Base-by-base conservation (phyloP, 2,797 vertebrate species). In the Nyctalus aviator region DNA sequence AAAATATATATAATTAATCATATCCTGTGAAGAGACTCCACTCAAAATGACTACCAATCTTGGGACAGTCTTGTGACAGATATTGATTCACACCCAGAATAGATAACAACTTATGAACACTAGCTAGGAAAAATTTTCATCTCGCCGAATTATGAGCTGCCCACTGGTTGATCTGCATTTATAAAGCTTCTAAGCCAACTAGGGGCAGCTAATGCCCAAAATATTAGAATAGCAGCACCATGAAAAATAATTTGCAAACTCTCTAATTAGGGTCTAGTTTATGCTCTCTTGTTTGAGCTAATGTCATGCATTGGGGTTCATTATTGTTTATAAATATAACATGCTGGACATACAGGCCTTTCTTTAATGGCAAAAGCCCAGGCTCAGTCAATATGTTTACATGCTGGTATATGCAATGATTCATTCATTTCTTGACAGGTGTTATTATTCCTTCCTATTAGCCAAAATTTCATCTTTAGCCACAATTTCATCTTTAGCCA, bases 11-110 rank as follows among this genome's bases (percentile, higher is more conserved):
- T 32, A 68, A 91, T 53, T 94, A 87, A 53, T n/a, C 32, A 84
- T 89, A 93, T 72, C 32, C 46, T 93, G 21, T 93, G 69, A 93
- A 48, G n/a, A 48, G n/a, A 71, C 55, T 81, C 96, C 81, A 85
- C n/a, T 91, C 9, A 81, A 93, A 94, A 71, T 41, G 14, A 37
- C 92, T 93, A 66, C 53, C 69, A 87, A 5, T 50, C 44, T 46
- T 79, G 91, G 55, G 37, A 75, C 13, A 92, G 73, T 88, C 21
- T 90, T 89, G 5, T 84, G 53, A 92, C 81, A 93, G 68, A n/a
- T 91, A 94, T 30, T 93, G 46, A 89, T 76, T 32, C 18, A 84
- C 30, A 95, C 15, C 21, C 69, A 94, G 13, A 35, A 86, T 94
- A 71, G 59, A 1, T 73, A 91, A 84, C n/a, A 93, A 91, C 78